Evolutionary conservation across 2,113 vertebrate species (phyloP), one percentile per base, ranked within the genome.

Genomic region (Electrona antarctica): DNA sequence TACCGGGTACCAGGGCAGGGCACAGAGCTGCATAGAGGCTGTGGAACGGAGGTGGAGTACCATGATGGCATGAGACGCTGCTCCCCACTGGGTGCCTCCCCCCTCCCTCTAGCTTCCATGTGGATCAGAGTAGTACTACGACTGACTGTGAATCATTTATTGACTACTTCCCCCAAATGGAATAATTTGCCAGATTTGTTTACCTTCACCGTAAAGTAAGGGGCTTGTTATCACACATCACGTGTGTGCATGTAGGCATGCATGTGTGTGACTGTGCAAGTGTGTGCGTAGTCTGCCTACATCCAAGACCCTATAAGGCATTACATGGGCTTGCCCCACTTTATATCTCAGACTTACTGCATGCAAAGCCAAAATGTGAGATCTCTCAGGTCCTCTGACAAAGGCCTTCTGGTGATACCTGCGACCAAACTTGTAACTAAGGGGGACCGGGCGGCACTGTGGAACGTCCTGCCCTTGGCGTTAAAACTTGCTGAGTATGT

Each of bases 161-260:
- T 72, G 67, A 80, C 57, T 60, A 58, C 51, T 55, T 79, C 28
- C 56, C 46, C 76, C 55, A 60, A 73, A 71, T 73, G 71, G 75
- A 76, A 49, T 69, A 57, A 78, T 86, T 74, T 79, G 33, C 75
- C 64, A 7, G 63, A 76, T 71, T 33, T 54, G 51, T 77, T 79
- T 74, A 15, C 55, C 59, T 73, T 60, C 41, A 46, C 41, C 46
- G 54, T 65, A 5, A 75, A 77, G 47, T 76, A 70, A 83, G 76
- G 59, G 45, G 50, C 49, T 69, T 77, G 50, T 79, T 76, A 61
- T 65, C 57, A 46, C 59, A 9, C 61, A 5, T 33, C 29, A 33
- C 29, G 2, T 51, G 7, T 8, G 13, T 15, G 55, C 7, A 14
- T 10, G 63, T 8, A 47, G 10, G 29, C 21, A 48, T 7, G 52